Percentiles rank a stretch among this genome's conserved stretches.
These are phyloP conservation scores for Altica lythri DNA, from an alignment of 2,888 invertebrate genomes.

Conservation along the genomic window DNA sequence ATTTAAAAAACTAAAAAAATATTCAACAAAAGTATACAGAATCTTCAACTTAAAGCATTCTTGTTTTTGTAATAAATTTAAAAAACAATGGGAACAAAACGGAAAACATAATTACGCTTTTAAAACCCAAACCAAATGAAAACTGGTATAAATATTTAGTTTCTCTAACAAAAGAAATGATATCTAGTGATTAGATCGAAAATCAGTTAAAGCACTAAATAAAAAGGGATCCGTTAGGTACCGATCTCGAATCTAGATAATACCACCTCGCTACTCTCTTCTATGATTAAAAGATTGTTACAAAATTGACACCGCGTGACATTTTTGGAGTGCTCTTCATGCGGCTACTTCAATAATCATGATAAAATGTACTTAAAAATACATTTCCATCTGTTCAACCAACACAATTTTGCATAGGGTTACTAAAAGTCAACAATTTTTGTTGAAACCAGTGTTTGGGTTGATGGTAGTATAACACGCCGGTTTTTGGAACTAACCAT, in stretches of 20 bases:
- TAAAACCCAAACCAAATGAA: too few relatives aligned
- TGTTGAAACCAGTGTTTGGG: too few relatives aligned
- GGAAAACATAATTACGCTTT: too few relatives aligned
- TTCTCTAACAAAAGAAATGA: not conserved
- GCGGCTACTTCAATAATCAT: constrained; percentile 53
- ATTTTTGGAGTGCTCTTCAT: constrained; percentile 50
- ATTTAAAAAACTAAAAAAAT: too few relatives aligned
- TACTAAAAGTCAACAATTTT: too few relatives aligned
- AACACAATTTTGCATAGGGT: too few relatives aligned
- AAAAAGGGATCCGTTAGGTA: constrained; percentile 11
- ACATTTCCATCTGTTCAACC: constrained; percentile 26
- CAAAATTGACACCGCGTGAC: constrained; percentile 50
- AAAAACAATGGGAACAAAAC: too few relatives aligned
- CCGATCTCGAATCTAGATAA: constrained; percentile 16
- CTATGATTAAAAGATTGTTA: constrained; percentile 31
- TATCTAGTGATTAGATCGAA: not conserved
- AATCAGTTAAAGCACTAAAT: not conserved
- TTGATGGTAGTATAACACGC: too few relatives aligned
- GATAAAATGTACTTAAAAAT: constrained; percentile 47
- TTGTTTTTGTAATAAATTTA: too few relatives aligned
- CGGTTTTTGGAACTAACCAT: too few relatives aligned
- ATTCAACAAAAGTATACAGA: too few relatives aligned
- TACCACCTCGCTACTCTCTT: constrained; percentile 25
- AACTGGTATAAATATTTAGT: constrained; percentile 11
- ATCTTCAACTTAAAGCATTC: too few relatives aligned